phyloP scores from a whole-genome alignment of 2,113 vertebrate species.

The Alligator mississippiensis region DNA sequence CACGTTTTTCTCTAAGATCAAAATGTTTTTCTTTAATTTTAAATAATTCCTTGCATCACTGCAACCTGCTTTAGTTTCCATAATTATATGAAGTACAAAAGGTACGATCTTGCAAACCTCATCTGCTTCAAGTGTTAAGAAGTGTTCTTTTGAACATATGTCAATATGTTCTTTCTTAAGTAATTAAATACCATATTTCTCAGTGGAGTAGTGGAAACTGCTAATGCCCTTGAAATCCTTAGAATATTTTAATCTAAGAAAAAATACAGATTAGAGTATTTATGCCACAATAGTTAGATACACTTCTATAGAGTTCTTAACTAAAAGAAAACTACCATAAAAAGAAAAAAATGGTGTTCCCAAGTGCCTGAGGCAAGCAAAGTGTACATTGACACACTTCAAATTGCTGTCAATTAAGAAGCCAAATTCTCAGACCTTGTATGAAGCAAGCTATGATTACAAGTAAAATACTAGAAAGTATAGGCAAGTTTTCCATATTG shows the following conservation, averaged over 20 bases:
- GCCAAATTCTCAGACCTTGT: background rate
- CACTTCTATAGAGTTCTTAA: slow-evolving; percentile 3
- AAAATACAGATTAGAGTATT: slow-evolving; percentile 6
- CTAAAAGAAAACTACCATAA: slow-evolving; percentile 7
- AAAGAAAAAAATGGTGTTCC: background rate
- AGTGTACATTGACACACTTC: background rate
- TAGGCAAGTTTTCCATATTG: background rate
- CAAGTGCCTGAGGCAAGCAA: background rate
- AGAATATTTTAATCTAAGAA: background rate
- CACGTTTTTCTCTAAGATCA: background rate
- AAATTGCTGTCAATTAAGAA: background rate
- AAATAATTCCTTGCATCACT: background rate
- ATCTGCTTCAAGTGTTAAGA: background rate
- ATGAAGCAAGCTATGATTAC: background rate
- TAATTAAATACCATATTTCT: background rate
- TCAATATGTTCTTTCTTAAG: background rate
- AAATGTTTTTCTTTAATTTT: background rate
- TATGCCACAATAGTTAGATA: background rate
- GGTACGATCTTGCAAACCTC: background rate
- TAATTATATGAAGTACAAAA: background rate
- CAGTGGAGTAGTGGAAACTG: background rate
- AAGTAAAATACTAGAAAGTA: background rate
- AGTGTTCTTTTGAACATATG: background rate
- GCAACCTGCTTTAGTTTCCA: background rate
- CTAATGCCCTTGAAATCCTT: slow-evolving; percentile 1